Conservation (phyloP, 2,113 vertebrate genomes). For the Trematocara marginatum region DNA sequence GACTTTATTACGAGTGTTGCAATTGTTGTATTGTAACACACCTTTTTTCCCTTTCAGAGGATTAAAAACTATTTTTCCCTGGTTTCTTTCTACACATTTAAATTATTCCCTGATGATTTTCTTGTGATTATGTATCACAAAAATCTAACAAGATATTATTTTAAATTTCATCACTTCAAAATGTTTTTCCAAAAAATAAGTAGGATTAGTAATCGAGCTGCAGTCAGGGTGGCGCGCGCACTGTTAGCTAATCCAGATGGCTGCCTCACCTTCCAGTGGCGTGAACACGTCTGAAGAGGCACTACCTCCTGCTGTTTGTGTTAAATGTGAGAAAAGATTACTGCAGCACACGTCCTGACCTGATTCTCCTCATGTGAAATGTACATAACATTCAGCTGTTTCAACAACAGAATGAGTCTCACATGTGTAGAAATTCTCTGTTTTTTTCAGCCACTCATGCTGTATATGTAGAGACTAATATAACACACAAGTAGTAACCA, state of each 20-base stretch:
- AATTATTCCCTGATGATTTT: not conserved
- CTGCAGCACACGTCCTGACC: not conserved
- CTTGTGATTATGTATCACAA: not conserved
- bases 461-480: not conserved
- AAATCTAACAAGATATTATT: not conserved
- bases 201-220: not conserved
- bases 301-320: not conserved
- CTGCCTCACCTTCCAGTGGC: not conserved
- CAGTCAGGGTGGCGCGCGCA: fast-evolving
- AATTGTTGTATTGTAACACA: too few species aligned
- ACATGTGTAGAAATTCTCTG: not conserved
- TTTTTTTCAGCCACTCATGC: not conserved
- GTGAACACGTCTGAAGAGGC: not conserved
- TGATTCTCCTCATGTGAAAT: not conserved
- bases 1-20: not conserved
- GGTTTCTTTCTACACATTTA: not conserved
- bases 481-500: not conserved
- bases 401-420: not conserved
- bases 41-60: fast-evolving
- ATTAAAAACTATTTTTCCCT: not conserved
- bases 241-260: not conserved
- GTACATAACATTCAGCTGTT: not conserved
- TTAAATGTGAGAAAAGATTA: not conserved
- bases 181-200: not conserved
- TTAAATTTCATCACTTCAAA: not conserved